Conservation (phyloP, 2,797 vertebrate species). For the Sibirionetta formosa region DNA sequence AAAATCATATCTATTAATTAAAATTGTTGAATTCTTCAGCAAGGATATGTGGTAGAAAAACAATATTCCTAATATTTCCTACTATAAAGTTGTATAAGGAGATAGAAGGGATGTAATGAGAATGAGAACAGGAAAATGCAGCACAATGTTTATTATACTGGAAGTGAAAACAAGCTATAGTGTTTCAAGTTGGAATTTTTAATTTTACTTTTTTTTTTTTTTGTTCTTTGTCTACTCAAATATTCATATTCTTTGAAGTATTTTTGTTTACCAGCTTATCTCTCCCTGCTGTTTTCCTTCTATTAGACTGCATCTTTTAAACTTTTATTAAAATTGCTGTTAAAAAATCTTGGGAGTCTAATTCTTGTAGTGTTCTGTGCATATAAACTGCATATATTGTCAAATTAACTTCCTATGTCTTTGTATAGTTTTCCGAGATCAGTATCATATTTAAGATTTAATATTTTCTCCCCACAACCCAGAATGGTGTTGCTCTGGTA, state of each 20-base stretch:
- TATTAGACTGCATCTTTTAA: background rate
- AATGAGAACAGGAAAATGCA: background rate
- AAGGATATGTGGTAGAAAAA: background rate
- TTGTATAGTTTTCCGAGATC: conserved; percentile 38
- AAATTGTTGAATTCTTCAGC: background rate
- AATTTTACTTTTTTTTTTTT: background rate
- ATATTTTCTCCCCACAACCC: background rate
- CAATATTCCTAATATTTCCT: background rate
- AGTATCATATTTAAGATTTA: background rate
- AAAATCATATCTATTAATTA: background rate
- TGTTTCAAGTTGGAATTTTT: background rate
- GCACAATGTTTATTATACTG: background rate
- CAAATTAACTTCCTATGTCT: background rate
- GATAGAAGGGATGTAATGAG: background rate
- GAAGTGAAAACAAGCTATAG: background rate
- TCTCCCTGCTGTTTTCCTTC: background rate
- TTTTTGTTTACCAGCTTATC: conserved; percentile 26
- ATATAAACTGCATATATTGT: background rate
- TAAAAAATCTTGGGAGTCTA: background rate
- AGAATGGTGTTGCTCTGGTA: background rate
- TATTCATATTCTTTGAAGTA: background rate
- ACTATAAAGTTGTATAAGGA: conserved; percentile 1
- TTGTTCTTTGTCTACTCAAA: background rate
- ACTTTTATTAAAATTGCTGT: background rate
- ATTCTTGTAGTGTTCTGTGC: background rate